Percentiles rank a stretch among this genome's conserved stretches.
These are phyloP conservation scores for Meliscaeva auricollis DNA, from an alignment of 2,888 invertebrate species.

Conservation along the genomic window DNA sequence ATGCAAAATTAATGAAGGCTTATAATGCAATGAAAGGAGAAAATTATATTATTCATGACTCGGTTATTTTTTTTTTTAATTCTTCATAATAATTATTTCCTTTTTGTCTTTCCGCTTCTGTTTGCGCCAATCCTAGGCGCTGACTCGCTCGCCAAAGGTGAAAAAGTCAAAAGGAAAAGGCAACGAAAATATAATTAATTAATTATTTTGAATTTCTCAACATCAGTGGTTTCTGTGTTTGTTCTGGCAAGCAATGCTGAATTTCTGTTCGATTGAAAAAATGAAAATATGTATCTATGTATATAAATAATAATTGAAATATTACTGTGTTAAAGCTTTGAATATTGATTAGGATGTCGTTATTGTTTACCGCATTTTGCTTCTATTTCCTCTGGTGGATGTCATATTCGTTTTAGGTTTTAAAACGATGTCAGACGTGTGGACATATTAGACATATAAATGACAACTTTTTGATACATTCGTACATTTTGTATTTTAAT, in stretches of 20 bases:
- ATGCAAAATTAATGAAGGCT: conserved; percentile 64
- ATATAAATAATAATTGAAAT: too few relatives aligned
- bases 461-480: not conserved
- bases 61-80: conserved; percentile 39
- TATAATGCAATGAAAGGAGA: conserved; percentile 60
- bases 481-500: conserved; percentile 6
- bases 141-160: not conserved
- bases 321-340: too few relatives aligned
- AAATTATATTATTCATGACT: conserved; percentile 64
- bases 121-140: conserved; percentile 4
- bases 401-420: too few relatives aligned
- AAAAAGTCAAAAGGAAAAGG: not conserved
- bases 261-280: too few relatives aligned
- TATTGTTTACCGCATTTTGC: too few relatives aligned
- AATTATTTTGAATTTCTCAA: conserved; percentile 58
- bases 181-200: conserved; percentile 47
- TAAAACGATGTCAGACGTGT: too few relatives aligned
- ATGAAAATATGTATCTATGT: too few relatives aligned
- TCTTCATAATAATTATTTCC: conserved; percentile 9
- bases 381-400: too few relatives aligned
- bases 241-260: too few relatives aligned
- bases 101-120: conserved; percentile 39
- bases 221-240: conserved; percentile 3
- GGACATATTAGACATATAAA: too few relatives aligned
- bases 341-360: too few relatives aligned